A percentile compares a stretch with the other conserved stretches of the same genome.
phyloP scores from a whole-genome alignment of 2,797 vertebrate genomes.

The Hoplostethus mediterraneus region DNA sequence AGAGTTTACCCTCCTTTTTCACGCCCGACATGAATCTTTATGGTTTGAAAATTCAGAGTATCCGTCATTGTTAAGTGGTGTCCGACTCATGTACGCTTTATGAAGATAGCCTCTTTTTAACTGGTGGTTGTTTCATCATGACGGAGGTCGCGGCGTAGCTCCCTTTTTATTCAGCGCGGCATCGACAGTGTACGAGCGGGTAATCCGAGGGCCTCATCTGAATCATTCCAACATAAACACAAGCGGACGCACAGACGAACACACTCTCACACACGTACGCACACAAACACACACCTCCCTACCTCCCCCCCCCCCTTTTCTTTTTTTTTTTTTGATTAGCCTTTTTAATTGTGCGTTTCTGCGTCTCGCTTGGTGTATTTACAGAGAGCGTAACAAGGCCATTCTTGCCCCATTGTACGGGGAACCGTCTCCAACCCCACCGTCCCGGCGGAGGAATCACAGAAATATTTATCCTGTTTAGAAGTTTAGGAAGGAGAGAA shows the following conservation, averaged over 20 bases:
- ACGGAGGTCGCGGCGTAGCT: slow-evolving; percentile 23
- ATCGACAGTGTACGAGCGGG: not conserved
- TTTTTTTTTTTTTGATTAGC: slow-evolving; percentile 43
- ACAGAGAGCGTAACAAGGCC: slow-evolving; percentile 76
- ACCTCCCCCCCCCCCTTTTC: not conserved
- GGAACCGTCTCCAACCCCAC: slow-evolving; percentile 72
- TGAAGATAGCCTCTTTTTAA: too few species aligned
- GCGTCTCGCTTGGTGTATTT: slow-evolving; percentile 66
- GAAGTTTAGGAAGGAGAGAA: slow-evolving; percentile 84
- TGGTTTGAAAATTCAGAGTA: too few species aligned
- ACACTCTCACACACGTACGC: not conserved
- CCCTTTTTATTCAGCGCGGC: slow-evolving; percentile 16
- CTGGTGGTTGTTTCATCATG: too few species aligned
- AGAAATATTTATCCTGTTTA: slow-evolving; percentile 88
- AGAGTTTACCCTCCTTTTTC: too few species aligned
- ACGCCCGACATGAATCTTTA: not conserved
- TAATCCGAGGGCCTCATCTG: slow-evolving; percentile 24
- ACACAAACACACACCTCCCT: slow-evolving; percentile 19
- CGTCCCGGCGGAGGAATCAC: slow-evolving; percentile 78
- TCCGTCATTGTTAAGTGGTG: too few species aligned
- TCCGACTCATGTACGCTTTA: too few species aligned
- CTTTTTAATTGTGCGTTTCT: slow-evolving; percentile 60
- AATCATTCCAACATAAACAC: slow-evolving; percentile 44
- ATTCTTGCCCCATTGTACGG: slow-evolving; percentile 76
- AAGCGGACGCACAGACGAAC: not conserved